Base-by-base conservation (phyloP, 2,888 invertebrate genomes). In the Leptinotarsa juncta region DNA sequence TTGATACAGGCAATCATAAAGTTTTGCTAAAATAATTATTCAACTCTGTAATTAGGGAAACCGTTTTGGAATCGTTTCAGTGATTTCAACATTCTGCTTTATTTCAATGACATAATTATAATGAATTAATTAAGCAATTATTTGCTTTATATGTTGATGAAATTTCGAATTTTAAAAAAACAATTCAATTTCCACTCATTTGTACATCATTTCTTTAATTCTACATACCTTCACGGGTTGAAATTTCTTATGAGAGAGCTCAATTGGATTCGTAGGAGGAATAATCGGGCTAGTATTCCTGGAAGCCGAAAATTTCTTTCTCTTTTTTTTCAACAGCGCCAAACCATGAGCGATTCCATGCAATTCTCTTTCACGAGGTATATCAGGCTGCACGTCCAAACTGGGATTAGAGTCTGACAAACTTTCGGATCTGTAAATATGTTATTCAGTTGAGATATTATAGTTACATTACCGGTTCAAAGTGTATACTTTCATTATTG, bases 221-320 rank as follows among this genome's bases (percentile, higher is more conserved):
- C 15, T 51, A 32, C 67, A 73, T 72, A 82, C 82, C 73, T 81
- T 83, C 65, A 78, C 79, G 12, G 75, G 72, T 18, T 71, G 72
- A 14, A 73, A 67, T 76, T 80, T 79, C 72, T 80, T 78, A 70
- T 75, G 72, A 10, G 75, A 62, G 86, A 87, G 80, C 81, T 87
- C 81, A 87, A 89, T 83, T 88, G 79, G 71, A 50, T 89, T 79
- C 88, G 90, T 86, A 15, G 89, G 88, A 75, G 88, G 88, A 70
- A 89, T 89, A 51, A 91, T 89, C 7, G 91, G 91, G 81, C 90
- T 92, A 70, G 92, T 91, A 77, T 93, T 93, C 82, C 94, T 90
- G 75, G 95, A 95, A 79, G 94, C 93, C 0, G 94, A 94, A 88
- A 95, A 95, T 86, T 95, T 95, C 88, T 95, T 95, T 79, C 95